Evolutionary conservation across 1,140 invertebrate genomes (phyloP).

Genomic region (Bombus superbus): DNA sequence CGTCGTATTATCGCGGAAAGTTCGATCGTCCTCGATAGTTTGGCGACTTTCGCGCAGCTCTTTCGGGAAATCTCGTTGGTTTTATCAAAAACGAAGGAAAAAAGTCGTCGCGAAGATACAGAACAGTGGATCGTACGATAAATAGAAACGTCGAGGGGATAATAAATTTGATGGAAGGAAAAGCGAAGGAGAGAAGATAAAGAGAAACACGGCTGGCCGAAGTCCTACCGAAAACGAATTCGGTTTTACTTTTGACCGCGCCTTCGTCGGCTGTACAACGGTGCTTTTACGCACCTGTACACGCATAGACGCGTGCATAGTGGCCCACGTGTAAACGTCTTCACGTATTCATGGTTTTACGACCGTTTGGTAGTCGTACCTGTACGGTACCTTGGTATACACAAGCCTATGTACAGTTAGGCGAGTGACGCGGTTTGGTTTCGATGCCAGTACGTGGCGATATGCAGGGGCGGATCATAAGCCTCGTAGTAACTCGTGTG

Average conservation of each 20-base stretch:
- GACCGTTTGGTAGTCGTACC: slow-evolving; percentile 60
- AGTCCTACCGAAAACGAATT: slow-evolving; percentile 80
- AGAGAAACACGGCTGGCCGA: slow-evolving; percentile 20
- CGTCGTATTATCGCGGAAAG: not conserved
- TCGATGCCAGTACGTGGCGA: slow-evolving; percentile 73
- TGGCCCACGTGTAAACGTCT: slow-evolving; percentile 63
- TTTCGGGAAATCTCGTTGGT: no score
- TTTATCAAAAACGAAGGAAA: not conserved
- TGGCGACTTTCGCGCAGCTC: no score
- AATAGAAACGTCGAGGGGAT: not conserved
- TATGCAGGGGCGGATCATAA: slow-evolving; percentile 54
- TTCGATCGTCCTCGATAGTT: no score
- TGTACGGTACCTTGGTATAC: slow-evolving; percentile 66
- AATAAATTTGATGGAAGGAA: not conserved
- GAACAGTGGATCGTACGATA: not conserved
- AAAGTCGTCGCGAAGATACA: not conserved
- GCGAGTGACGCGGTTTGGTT: slow-evolving; percentile 78
- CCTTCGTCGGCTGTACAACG: slow-evolving; percentile 66
- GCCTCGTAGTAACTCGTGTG: not conserved
- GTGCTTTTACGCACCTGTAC: slow-evolving; percentile 74
- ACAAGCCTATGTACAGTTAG: slow-evolving; percentile 78
- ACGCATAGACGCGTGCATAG: slow-evolving; percentile 65
- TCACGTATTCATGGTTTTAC: slow-evolving; percentile 69
- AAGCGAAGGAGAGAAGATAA: slow-evolving; percentile 54
- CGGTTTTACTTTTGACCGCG: slow-evolving; percentile 81